phyloP scores from a whole-genome alignment of 2,888 invertebrate species.

The Liodrosophila aerea region DNA sequence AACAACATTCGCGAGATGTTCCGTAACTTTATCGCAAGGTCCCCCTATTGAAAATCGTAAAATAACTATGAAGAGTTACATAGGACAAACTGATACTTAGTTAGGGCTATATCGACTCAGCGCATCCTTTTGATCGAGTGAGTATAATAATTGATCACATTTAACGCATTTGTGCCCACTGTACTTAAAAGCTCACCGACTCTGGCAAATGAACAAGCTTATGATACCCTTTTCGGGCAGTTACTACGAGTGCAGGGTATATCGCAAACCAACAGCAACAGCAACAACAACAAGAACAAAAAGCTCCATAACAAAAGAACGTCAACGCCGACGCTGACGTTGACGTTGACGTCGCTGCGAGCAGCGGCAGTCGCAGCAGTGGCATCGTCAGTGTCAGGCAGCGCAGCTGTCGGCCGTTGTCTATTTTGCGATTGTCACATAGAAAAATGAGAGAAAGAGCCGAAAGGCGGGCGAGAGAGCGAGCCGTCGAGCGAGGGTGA shows the following conservation, averaged over 20 bases:
- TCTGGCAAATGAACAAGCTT: no score
- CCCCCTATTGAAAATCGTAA: no score
- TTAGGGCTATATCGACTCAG: no score
- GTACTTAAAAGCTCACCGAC: no score
- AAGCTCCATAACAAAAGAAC: slow-evolving; percentile 49
- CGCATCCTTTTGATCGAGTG: no score
- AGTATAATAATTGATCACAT: no score
- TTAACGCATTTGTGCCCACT: no score
- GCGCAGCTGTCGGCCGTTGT: slow-evolving; percentile 56
- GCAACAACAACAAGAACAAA: slow-evolving; percentile 16
- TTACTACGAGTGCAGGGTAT: slow-evolving; percentile 1
- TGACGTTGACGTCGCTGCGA: slow-evolving; percentile 7
- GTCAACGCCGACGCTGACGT: slow-evolving; percentile 21
- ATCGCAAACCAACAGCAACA: slow-evolving; percentile 1
- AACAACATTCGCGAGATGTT: no score
- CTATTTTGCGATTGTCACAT: slow-evolving; percentile 54
- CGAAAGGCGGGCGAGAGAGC: slow-evolving; percentile 8
- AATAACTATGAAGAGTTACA: no score
- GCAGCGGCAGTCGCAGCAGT: slow-evolving; percentile 15
- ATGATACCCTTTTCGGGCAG: no score
- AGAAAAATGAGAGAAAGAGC: slow-evolving; percentile 15
- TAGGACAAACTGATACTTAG: no score
- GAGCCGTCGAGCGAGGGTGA: slow-evolving; percentile 2
- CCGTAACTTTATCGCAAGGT: no score
- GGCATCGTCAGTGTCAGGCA: slow-evolving; percentile 52